A percentile compares a stretch with the other conserved stretches of the same genome.
Conservation (phyloP, 2,113 vertebrate genomes). For the Pluvianellus socialis region DNA sequence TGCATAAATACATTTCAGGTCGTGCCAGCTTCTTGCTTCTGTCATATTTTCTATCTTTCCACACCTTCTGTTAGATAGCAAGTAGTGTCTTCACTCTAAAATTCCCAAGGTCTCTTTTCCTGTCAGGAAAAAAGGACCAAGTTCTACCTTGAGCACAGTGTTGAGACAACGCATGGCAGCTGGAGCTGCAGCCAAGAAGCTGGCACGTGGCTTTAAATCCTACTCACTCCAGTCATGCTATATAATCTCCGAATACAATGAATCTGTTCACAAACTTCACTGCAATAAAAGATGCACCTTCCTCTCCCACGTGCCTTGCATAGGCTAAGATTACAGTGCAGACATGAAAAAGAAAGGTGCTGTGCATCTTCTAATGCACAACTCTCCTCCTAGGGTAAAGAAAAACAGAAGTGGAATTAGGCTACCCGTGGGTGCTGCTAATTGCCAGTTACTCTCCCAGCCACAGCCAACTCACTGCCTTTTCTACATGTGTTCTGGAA, state of each 20-base stretch:
- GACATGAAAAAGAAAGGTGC: neutral
- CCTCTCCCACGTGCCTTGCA: neutral
- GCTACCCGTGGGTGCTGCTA: neutral
- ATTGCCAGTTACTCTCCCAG: neutral
- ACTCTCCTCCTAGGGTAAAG: neutral
- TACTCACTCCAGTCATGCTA: neutral
- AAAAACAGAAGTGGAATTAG: neutral
- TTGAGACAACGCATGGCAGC: neutral
- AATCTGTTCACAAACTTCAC: neutral
- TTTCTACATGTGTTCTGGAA: neutral
- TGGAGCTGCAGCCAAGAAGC: neutral
- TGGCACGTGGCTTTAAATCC: neutral
- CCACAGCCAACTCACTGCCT: neutral
- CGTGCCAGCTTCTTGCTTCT: neutral
- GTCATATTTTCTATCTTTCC: neutral
- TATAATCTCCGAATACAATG: neutral
- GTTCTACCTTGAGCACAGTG: neutral
- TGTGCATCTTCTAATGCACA: neutral
- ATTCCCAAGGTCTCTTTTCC: neutral
- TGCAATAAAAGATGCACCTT: neutral
- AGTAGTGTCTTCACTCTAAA: neutral
- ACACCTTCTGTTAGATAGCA: neutral
- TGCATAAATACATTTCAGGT: neutral
- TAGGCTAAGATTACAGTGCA: neutral
- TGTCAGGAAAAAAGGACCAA: neutral